Evolutionary conservation across 1,140 invertebrate genomes (phyloP).

Genomic region (Diachasmimorpha longicaudata): DNA sequence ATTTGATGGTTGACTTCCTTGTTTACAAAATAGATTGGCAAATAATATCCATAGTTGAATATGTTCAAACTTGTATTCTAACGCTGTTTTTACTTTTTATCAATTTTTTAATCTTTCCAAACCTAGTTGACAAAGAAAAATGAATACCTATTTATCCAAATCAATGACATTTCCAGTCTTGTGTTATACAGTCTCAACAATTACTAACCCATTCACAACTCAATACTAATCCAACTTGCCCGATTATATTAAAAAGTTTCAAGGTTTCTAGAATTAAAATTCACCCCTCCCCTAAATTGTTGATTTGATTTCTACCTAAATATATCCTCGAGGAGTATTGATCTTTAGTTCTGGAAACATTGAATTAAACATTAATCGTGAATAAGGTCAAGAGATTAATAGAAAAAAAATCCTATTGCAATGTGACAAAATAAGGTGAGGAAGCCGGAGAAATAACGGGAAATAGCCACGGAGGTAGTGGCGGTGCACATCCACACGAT

Average conservation of each 20-base stretch:
- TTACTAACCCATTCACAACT: neutral
- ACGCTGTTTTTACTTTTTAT: slow-evolving; percentile 8
- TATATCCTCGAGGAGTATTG: neutral
- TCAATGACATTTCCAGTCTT: neutral
- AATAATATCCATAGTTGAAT: neutral
- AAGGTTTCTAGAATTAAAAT: slow-evolving; percentile 12
- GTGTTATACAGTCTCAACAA: neutral
- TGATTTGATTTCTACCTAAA: neutral
- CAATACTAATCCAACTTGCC: slow-evolving; percentile 1
- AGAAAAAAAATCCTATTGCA: neutral
- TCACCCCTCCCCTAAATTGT: neutral
- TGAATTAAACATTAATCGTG: neutral
- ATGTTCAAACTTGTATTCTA: neutral
- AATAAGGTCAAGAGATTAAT: slow-evolving; percentile 6
- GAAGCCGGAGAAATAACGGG: slow-evolving; percentile 71
- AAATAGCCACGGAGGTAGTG: slow-evolving; percentile 65
- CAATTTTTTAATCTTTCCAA: neutral
- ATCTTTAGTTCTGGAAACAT: neutral
- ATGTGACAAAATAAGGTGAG: slow-evolving; percentile 59
- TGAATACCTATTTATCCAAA: neutral
- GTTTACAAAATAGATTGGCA: slow-evolving; percentile 22
- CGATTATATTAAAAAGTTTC: slow-evolving; percentile 12
- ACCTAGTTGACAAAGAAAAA: neutral
- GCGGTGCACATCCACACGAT: slow-evolving; percentile 56
- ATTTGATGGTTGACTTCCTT: slow-evolving; percentile 28